Base-by-base conservation (phyloP, 1,140 invertebrate species). In the Drusus annulatus region DNA sequence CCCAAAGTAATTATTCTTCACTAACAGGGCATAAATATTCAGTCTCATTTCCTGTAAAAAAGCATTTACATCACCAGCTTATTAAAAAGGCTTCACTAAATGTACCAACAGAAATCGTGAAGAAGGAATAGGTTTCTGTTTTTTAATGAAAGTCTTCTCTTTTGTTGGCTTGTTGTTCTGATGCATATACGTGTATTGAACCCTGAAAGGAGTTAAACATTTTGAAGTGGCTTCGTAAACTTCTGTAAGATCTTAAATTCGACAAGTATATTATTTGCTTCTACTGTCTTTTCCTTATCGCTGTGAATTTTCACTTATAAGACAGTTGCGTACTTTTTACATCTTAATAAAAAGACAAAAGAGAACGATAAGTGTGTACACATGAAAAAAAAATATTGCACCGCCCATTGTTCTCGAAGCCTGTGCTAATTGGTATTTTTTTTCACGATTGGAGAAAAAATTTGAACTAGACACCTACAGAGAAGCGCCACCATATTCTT, bases 1-100 rank as follows among this genome's bases (percentile, higher is more conserved):
- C 65, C 36, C 8, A n/a, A 19, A 36, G n/a, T 69, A 51, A 69
- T 69, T 69, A 69, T 69, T 69, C 65, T 69, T 69, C 21, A 19
- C 36, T 19, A 45, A 45, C 28, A 69, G 65, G 21, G n/a, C 31
- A 69, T 69, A 69, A 69, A 69, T 19, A 50, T 45, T 17, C 31
- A 63, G 62, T 36, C 45, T 16, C 31, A 50, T n/a, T 19, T 21
- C n/a, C 21, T 45, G 51, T 19, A 69, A 45, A 19, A 3, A 69
- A 45, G 1, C 25, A 65, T 5, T 15, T 7, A 50, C 8, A 50
- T 50, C 3, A 7, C 23, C 6, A 1, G 16, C 25, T 6, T 31
- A 15, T 28, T 3, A 28, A 63, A 63, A 63, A 25, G 3, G 25
- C 5, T 63, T 0, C 5, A 16, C 16, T 3, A 31, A 13, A 10